Conservation (phyloP, 2,113 vertebrate species). For the Anser cygnoides region DNA sequence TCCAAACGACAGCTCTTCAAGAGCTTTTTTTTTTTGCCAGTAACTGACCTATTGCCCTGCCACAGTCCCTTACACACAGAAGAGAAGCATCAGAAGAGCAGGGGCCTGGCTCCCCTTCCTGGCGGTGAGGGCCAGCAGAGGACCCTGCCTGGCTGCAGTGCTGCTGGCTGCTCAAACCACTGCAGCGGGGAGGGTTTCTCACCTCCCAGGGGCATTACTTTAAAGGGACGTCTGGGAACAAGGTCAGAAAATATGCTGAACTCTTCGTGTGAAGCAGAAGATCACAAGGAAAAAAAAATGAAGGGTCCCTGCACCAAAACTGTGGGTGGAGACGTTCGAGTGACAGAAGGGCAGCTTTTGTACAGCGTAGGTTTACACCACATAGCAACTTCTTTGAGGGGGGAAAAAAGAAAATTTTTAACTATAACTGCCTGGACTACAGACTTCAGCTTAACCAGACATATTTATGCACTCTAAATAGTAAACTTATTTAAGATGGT, state of each 20-base stretch:
- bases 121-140: background rate
- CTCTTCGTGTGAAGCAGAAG: background rate
- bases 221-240: background rate
- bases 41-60: background rate
- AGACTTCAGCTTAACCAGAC: background rate
- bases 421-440: background rate
- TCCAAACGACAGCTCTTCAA: background rate
- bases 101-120: no score
- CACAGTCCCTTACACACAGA: background rate
- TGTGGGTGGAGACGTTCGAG: background rate
- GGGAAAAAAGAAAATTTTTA: background rate
- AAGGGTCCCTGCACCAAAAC: background rate
- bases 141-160: background rate
- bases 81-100: background rate
- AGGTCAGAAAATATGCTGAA: background rate
- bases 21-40: background rate
- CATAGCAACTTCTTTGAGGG: background rate
- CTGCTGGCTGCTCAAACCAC: background rate
- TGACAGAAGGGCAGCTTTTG: background rate
- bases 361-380: background rate
- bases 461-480: background rate
- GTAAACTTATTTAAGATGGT: background rate
- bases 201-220: background rate
- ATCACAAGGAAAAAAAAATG: no score
- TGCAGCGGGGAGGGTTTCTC: background rate